Evolutionary conservation across 2,888 invertebrate species (phyloP).

Genomic region (Taphrorychus bicolor): DNA sequence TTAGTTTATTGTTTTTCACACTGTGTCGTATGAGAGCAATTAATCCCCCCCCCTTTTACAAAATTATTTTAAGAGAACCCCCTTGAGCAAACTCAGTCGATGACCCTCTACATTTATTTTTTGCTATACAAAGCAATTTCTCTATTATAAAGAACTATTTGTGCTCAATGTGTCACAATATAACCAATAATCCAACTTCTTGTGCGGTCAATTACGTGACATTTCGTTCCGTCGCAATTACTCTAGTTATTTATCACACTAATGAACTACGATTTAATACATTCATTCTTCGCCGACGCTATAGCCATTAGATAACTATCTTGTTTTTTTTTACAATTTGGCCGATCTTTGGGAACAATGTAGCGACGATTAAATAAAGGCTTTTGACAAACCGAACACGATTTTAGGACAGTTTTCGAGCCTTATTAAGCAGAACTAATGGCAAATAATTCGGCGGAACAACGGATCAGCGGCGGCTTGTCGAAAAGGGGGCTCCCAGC

Average conservation of each 20-base stretch:
- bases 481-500: conserved; percentile 26
- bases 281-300: not conserved
- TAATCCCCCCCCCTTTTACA: no score
- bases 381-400: not conserved
- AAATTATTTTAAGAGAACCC: no score
- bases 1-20: no score
- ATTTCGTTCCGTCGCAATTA: conserved; percentile 3
- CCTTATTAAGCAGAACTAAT: conserved; percentile 35
- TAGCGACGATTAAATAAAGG: not conserved
- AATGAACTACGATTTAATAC: conserved; percentile 8
- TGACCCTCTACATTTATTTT: not conserved
- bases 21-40: no score
- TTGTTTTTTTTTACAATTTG: not conserved
- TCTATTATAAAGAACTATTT: not conserved
- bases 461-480: conserved; percentile 27
- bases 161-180: not conserved
- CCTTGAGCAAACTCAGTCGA: no score
- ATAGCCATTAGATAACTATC: not conserved
- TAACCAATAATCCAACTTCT: conserved; percentile 1
- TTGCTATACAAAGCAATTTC: not conserved
- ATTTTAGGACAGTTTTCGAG: conserved; percentile 2
- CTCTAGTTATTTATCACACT: conserved; percentile 2
- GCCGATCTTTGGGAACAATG: not conserved
- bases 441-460: conserved; percentile 35
- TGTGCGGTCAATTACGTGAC: conserved; percentile 1